Evolutionary conservation across 2,888 invertebrate genomes (phyloP).

Genomic region (Orthosia gracilis): DNA sequence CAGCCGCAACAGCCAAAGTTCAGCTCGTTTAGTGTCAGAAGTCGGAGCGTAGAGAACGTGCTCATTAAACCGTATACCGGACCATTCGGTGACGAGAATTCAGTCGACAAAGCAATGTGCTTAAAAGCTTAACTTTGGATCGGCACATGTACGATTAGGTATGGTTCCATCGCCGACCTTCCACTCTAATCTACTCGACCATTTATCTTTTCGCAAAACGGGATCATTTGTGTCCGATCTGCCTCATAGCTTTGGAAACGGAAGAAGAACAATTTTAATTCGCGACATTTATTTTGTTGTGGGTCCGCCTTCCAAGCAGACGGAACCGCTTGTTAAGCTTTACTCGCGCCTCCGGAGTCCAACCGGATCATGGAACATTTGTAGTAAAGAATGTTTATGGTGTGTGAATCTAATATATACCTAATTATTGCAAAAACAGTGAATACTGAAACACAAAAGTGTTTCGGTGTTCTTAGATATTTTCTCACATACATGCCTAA

Average conservation of each 20-base stretch:
- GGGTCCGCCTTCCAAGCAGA: background rate
- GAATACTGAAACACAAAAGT: background rate
- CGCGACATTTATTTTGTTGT: background rate
- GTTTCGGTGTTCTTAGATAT: background rate
- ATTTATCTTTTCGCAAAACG: background rate
- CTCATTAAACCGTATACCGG: background rate
- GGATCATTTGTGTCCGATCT: background rate
- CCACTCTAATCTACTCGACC: background rate
- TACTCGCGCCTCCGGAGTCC: background rate
- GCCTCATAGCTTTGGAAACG: background rate
- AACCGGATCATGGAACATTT: background rate
- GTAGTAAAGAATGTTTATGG: background rate
- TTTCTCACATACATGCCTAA: too few species aligned
- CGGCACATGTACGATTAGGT: background rate
- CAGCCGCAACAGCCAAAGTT: background rate
- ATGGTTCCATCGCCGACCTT: background rate
- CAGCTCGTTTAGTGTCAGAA: background rate
- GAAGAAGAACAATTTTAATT: background rate
- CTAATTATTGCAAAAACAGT: background rate
- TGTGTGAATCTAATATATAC: background rate
- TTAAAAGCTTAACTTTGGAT: background rate
- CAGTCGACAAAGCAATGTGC: background rate
- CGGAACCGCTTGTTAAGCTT: background rate
- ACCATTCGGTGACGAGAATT: background rate
- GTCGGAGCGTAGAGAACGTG: slow-evolving; percentile 1